These are phyloP conservation scores for Rhodinocichla rosea DNA, from an alignment of 2,113 vertebrate genomes.

Conservation along the genomic window DNA sequence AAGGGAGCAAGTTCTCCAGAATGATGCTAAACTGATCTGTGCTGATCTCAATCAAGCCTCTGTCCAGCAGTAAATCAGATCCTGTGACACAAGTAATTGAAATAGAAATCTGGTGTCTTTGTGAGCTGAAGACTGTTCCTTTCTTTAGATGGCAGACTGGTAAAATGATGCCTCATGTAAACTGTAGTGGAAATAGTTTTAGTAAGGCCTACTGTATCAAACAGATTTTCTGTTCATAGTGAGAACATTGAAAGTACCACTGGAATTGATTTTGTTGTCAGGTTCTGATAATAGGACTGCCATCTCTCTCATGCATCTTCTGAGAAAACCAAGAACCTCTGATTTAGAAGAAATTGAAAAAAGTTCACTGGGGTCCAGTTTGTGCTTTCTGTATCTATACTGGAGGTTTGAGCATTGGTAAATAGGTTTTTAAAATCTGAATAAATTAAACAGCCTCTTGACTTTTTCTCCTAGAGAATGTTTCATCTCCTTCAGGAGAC, in stretches of 20 bases:
- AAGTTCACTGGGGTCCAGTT: not conserved
- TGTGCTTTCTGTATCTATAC: not conserved
- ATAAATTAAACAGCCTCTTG: not conserved
- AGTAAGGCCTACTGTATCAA: conserved; percentile 19
- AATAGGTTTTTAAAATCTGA: not conserved
- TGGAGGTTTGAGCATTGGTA: not conserved
- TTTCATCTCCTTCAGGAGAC: not conserved
- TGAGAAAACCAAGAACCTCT: not conserved
- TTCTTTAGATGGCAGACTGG: conserved; percentile 26
- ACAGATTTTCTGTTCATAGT: conserved; percentile 51
- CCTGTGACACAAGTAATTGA: conserved; percentile 38
- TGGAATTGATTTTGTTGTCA: not conserved
- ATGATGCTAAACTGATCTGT: conserved; percentile 8
- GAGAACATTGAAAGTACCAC: not conserved
- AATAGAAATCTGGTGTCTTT: conserved; percentile 43
- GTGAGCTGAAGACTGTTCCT: conserved; percentile 1
- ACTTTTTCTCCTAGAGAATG: not conserved
- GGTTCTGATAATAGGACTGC: not conserved
- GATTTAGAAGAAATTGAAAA: not conserved
- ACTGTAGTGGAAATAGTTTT: conserved; percentile 38
- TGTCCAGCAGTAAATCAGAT: conserved; percentile 45
- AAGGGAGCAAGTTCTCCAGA: not conserved
- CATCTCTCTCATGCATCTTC: not conserved
- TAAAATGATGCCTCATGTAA: conserved; percentile 11
- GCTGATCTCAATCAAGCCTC: conserved; percentile 22